A percentile compares a stretch with the other conserved stretches of the same genome.
phyloP scores from a whole-genome alignment of 2,888 invertebrate genomes.

The Cataglyphis cursor region DNA sequence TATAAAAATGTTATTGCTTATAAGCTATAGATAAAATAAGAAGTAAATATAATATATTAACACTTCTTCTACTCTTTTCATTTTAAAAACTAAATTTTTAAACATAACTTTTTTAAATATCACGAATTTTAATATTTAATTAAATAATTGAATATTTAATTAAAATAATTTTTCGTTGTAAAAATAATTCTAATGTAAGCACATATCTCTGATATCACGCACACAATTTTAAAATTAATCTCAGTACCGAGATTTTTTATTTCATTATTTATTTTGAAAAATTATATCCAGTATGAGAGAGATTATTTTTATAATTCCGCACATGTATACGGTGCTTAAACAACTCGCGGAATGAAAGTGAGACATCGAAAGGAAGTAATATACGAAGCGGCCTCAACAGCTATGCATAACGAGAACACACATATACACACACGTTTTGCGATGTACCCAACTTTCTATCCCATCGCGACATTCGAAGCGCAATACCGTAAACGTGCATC shows the following conservation, averaged over 20 bases:
- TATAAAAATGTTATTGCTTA: background rate
- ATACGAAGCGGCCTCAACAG: slow-evolving; percentile 9
- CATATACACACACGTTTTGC: slow-evolving; percentile 34
- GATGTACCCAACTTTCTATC: slow-evolving; percentile 49
- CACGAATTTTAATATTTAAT: background rate
- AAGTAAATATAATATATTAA: background rate
- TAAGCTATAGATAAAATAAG: background rate
- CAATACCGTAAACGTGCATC: slow-evolving; percentile 12
- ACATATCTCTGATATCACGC: background rate
- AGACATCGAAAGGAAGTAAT: slow-evolving; percentile 37
- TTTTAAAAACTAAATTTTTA: background rate
- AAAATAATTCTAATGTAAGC: background rate
- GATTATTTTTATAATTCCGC: slow-evolving; percentile 20
- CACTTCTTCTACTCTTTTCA: background rate
- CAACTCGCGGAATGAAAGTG: slow-evolving; percentile 38
- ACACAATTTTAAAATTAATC: background rate
- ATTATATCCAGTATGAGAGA: background rate
- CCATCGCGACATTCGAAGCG: slow-evolving; percentile 39
- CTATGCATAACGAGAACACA: slow-evolving; percentile 44
- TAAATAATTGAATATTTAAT: background rate
- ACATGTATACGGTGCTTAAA: background rate
- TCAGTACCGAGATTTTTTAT: background rate
- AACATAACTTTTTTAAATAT: background rate
- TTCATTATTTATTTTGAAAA: background rate
- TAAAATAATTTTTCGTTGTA: background rate